Base-by-base conservation (phyloP, 2,888 invertebrate genomes). In the Drosophila glabriapex region DNA sequence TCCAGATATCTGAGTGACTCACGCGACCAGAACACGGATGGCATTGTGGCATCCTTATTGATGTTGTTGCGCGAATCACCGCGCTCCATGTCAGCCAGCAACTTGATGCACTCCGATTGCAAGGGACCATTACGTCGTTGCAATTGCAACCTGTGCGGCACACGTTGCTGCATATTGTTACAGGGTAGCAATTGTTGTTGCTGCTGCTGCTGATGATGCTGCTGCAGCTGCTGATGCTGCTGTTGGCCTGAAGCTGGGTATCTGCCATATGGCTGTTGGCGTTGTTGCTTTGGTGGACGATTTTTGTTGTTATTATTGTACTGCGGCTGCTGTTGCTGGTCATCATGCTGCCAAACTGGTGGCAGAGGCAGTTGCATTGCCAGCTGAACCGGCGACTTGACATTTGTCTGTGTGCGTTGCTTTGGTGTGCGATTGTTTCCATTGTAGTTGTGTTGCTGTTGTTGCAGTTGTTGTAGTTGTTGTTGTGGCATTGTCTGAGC, bases 1-100 rank as follows among this genome's bases (percentile, higher is more conserved):
- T 91, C 91, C 19, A 93, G 83, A 70, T 91, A 91, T 53, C 88
- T 87, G n/a, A 93, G 73, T 6, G 92, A 90, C 78, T 93, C 93
- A 3, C 92, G 88, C 0, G 93, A 93, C 93, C 93, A 93, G 68
- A 93, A 93, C 50, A 89, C 71, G 14, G 93, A 93, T 3, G 83
- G 81, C 28, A 80, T 66, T 6, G 78, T 67, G 29, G 76, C 74
- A 52, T 76, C 91, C 29, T 72, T 78, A 37, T 78, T 65, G 50
- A 85, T 73, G 64, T 41, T 66, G 33, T 50, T 55, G 39, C 54
- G 63, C 0, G 77, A 61, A 35, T 60, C 66, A 1, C 52, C 64
- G 6, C 49, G 62, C 35, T 86, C 81, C 65, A 90, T 82, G 22
- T 80, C 79, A 9, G 75, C 81, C 22, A 92, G 59, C 6, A 91